A percentile compares a stretch with the other conserved stretches of the same genome.
Conservation (phyloP, 2,113 vertebrate species). For the Microtus richardsoni region DNA sequence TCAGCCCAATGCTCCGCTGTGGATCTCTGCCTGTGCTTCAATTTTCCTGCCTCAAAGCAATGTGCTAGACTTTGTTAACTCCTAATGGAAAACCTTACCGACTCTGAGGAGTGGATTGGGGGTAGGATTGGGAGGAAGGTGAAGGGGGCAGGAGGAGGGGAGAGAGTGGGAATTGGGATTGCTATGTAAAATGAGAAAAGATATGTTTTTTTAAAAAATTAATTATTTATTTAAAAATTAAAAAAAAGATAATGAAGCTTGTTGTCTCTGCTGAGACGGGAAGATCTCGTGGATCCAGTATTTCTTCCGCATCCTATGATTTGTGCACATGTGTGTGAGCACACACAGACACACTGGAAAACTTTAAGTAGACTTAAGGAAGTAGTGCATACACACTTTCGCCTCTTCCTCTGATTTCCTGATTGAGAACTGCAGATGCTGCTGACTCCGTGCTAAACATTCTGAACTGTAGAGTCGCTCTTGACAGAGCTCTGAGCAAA, state of each 20-base stretch:
- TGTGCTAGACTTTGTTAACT: no score
- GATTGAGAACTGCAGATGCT: not conserved
- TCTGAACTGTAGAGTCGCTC: not conserved
- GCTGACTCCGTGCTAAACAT: not conserved
- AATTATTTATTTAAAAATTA: no score
- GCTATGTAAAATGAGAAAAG: no score
- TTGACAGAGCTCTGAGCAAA: not conserved
- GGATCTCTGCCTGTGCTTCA: no score
- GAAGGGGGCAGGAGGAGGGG: no score
- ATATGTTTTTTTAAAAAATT: no score
- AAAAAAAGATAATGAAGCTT: not conserved
- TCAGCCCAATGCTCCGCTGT: no score
- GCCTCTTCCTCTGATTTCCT: constrained; percentile 14
- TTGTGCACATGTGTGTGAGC: not conserved
- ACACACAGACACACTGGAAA: not conserved
- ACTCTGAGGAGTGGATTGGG: no score
- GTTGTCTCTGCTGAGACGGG: not conserved
- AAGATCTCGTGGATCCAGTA: not conserved
- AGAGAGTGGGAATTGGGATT: no score
- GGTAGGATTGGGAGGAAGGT: no score
- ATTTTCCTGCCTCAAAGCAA: no score
- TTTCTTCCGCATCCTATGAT: not conserved
- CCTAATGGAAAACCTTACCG: no score
- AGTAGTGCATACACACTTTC: not conserved
- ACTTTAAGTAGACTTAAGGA: not conserved